phyloP scores from a whole-genome alignment of 2,888 invertebrate species.

The Papilio demoleus region DNA sequence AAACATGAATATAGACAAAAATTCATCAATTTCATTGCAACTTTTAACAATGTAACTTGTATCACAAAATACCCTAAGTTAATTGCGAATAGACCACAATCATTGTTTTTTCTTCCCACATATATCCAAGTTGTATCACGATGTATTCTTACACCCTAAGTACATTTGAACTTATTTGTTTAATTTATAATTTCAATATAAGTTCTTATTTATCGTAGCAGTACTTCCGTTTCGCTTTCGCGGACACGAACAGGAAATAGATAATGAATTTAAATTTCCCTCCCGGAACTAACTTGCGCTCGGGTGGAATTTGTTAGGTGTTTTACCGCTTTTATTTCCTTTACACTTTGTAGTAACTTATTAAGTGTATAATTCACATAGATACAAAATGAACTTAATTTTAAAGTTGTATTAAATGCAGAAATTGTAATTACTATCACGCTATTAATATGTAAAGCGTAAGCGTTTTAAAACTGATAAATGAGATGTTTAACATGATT shows the following conservation, averaged over 20 bases:
- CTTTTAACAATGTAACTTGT: background rate
- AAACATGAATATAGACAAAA: background rate
- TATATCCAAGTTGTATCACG: too few relatives aligned
- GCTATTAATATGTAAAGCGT: background rate
- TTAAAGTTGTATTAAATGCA: background rate
- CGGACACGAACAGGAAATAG: constrained; percentile 17
- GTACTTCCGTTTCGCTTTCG: background rate
- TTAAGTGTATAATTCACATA: background rate
- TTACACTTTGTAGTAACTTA: background rate
- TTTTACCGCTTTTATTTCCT: background rate
- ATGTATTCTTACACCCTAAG: background rate
- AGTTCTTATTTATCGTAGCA: background rate
- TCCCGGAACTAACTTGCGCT: constrained; percentile 14
- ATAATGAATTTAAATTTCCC: constrained; percentile 33
- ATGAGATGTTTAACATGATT: too few relatives aligned
- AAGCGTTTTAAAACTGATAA: background rate
- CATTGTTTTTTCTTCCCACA: too few relatives aligned
- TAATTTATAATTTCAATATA: background rate
- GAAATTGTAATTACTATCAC: background rate
- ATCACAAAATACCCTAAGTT: too few relatives aligned
- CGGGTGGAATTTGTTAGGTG: constrained; percentile 5
- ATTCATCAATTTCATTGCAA: background rate
- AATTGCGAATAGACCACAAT: too few relatives aligned
- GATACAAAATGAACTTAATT: background rate
- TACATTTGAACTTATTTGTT: background rate